Evolutionary conservation across 2,797 vertebrate species (phyloP).

Genomic region (Micrastur ruficollis): DNA sequence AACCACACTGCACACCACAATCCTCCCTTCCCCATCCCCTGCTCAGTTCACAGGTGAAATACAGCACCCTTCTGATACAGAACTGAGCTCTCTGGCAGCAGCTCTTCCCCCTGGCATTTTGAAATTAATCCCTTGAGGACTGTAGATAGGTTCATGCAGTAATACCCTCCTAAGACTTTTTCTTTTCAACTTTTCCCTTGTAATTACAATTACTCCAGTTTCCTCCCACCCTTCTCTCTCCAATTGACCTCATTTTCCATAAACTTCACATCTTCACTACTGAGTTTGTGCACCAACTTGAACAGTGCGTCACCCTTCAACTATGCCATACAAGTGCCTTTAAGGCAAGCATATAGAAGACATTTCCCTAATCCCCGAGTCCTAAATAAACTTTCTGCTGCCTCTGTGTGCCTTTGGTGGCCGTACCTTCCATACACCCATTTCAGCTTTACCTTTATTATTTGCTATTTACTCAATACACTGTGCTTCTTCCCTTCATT

Average conservation of each 20-base stretch:
- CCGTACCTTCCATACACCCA: background rate
- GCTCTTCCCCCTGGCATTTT: background rate
- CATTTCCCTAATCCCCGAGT: background rate
- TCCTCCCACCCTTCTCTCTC: background rate
- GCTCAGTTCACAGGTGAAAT: background rate
- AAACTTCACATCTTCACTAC: background rate
- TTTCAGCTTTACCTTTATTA: background rate
- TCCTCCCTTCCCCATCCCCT: background rate
- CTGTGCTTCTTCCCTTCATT: background rate
- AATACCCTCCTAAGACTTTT: background rate
- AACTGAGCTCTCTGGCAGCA: background rate
- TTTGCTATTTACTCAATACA: background rate
- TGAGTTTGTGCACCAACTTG: background rate
- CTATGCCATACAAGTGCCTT: background rate
- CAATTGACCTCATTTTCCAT: background rate
- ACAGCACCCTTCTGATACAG: background rate
- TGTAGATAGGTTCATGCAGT: background rate
- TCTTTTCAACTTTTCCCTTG: background rate
- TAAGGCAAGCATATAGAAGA: background rate
- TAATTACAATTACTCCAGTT: background rate
- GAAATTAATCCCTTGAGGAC: background rate
- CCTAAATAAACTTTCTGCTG: background rate
- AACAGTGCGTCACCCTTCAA: background rate
- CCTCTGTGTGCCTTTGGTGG: background rate
- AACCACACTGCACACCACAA: fast-evolving